Evolutionary conservation across 2,888 invertebrate species (phyloP), one percentile per base, ranked within the genome.

Genomic region (Venusia cambrica): DNA sequence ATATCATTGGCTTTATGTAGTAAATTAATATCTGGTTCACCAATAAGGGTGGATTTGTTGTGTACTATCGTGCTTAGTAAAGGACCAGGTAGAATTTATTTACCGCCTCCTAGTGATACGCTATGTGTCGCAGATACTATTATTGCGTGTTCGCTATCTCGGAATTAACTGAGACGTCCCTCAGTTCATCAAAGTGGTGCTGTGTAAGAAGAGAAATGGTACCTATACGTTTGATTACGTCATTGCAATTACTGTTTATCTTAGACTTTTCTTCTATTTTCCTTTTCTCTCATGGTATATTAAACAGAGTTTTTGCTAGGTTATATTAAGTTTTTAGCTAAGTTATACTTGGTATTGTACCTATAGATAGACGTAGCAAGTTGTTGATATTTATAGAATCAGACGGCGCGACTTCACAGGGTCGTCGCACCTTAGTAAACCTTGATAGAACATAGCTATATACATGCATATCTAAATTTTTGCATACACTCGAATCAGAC

Each of bases 361-460:
- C 38, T 26, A 45, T 42, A 29, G 44, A 41, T 43, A 42, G 29
- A 39, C 45, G 48, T 54, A 51, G 51, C 46, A 52, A 49, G 45
- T 55, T 48, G 60, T 51, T 48, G 68, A 62, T 75, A 77, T 76
- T 66, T 71, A 67, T 76, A 75, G 76, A 71, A 57, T 54, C 56
- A 48, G 55, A 47, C 45, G 58, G 55, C 63, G 60, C 59, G 61
- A 37, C 49, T 53, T 45, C 47, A 59, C 57, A 62, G 66, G 75
- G 75, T 75, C 75, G 58, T 64, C 73, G 73, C 69, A 68, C 76
- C 69, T 67, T 48, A 56, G 54, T 59, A 67, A 63, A 64, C 60
- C 11, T 31, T 62, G 50, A 54, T 45, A n/a, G n/a, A n/a, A n/a
- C n/a, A n/a, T n/a, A n/a, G n/a, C n/a, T n/a, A n/a, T n/a, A 46